Evolutionary conservation across 2,113 vertebrate genomes (phyloP).

Genomic region (Erythrolamprus reginae): DNA sequence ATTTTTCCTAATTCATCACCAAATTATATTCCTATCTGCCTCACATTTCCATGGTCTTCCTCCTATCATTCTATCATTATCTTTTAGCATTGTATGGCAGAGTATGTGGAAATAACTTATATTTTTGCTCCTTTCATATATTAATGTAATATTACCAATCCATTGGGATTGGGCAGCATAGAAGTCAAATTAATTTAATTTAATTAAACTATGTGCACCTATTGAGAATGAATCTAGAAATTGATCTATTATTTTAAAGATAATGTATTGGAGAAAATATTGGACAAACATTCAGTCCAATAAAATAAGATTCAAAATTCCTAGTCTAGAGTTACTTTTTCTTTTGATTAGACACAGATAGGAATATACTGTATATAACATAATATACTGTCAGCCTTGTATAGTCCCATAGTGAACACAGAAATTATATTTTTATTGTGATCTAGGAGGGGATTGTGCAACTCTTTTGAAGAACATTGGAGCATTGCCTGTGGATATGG

Average conservation of each 20-base stretch:
- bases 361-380: background rate
- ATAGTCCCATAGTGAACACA: background rate
- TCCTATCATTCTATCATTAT: background rate
- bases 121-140: background rate
- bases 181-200: too few relatives aligned
- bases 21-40: background rate
- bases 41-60: background rate
- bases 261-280: background rate
- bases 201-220: background rate
- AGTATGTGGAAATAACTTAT: background rate
- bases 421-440: background rate
- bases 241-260: background rate
- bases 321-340: background rate
- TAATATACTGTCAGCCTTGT: background rate
- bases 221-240: background rate
- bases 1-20: background rate
- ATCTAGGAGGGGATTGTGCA: conserved; percentile 90
- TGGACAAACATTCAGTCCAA: too few relatives aligned
- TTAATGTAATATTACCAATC: background rate
- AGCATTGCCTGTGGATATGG: conserved; percentile 93
- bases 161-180: too few relatives aligned
- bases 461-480: conserved; percentile 95
- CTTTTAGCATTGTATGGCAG: background rate
- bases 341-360: background rate
- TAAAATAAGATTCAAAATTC: background rate